Evolutionary conservation across 2,797 vertebrate species (phyloP).

Genomic region (Diplodus sargus): DNA sequence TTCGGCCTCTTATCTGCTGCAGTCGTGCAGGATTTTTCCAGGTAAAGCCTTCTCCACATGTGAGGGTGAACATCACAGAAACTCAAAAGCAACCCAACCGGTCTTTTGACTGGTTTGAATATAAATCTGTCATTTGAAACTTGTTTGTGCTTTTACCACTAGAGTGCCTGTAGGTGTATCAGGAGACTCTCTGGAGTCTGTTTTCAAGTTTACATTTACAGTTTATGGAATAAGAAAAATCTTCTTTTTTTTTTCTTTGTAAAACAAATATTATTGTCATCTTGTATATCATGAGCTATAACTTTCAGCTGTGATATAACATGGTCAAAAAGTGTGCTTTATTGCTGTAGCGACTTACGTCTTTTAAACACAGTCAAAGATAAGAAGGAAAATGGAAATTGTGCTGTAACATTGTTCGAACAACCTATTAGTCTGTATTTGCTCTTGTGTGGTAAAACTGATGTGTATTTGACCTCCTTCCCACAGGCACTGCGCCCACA

Average conservation of each 20-base stretch:
- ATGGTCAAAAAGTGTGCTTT: neutral
- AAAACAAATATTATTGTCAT: neutral
- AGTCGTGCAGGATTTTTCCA: neutral
- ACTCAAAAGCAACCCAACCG: slow-evolving; percentile 59
- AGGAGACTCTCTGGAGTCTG: neutral
- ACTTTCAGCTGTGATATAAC: neutral
- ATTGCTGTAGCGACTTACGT: neutral
- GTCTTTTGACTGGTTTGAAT: slow-evolving; percentile 26
- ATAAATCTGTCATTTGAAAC: slow-evolving; percentile 31
- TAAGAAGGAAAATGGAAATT: neutral
- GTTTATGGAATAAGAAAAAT: no score
- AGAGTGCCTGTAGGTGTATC: neutral
- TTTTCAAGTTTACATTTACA: slow-evolving; percentile 10
- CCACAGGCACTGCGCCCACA: slow-evolving; percentile 89
- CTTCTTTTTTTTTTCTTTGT: neutral
- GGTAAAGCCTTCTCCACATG: neutral
- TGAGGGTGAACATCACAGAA: slow-evolving; percentile 30
- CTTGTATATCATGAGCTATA: neutral
- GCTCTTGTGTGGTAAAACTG: neutral
- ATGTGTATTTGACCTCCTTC: neutral
- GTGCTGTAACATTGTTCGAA: neutral
- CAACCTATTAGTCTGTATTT: neutral
- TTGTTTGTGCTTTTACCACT: slow-evolving; percentile 3
- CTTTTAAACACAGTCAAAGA: neutral
- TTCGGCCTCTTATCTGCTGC: neutral